Evolutionary conservation across 2,888 invertebrate species (phyloP).

Genomic region (Cheiracanthium punctorium): DNA sequence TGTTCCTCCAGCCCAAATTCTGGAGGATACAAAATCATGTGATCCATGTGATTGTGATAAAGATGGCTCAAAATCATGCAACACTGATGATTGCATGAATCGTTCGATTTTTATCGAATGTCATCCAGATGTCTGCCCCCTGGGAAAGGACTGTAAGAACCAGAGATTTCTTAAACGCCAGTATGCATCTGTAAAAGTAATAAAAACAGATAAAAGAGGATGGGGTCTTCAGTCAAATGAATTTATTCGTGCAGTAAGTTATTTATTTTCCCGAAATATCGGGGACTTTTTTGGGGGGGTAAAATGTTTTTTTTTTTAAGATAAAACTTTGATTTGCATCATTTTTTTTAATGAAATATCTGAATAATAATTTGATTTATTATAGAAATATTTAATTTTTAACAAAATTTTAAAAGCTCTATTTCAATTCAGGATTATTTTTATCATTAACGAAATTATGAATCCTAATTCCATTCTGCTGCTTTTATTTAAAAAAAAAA

Average conservation of each 20-base stretch:
- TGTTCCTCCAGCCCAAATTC: constrained; percentile 79
- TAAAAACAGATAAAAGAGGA: constrained; percentile 84
- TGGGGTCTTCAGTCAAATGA: constrained; percentile 89
- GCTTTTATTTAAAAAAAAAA: too few relatives aligned
- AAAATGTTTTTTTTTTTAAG: too few relatives aligned
- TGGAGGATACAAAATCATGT: constrained; percentile 80
- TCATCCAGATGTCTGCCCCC: constrained; percentile 86
- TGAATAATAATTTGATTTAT: too few relatives aligned
- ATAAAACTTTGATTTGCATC: too few relatives aligned
- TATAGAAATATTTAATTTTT: too few relatives aligned
- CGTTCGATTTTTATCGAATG: constrained; percentile 91
- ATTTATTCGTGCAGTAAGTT: constrained; percentile 80
- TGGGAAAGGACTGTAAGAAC: constrained; percentile 88
- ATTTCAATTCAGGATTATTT: too few relatives aligned
- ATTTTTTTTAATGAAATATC: too few relatives aligned
- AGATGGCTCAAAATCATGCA: constrained; percentile 84
- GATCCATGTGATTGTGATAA: constrained; percentile 88
- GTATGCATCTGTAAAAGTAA: constrained; percentile 83
- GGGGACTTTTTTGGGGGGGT: too few relatives aligned
- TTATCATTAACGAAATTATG: too few relatives aligned
- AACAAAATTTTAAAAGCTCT: too few relatives aligned
- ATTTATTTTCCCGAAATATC: too few relatives aligned
- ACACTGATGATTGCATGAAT: constrained; percentile 90
- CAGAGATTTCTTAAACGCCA: constrained; percentile 88
- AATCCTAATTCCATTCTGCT: too few relatives aligned